A percentile compares a stretch with the other conserved stretches of the same genome.
phyloP scores from a whole-genome alignment of 2,113 vertebrate genomes.

The Rhinichthys klamathensis region DNA sequence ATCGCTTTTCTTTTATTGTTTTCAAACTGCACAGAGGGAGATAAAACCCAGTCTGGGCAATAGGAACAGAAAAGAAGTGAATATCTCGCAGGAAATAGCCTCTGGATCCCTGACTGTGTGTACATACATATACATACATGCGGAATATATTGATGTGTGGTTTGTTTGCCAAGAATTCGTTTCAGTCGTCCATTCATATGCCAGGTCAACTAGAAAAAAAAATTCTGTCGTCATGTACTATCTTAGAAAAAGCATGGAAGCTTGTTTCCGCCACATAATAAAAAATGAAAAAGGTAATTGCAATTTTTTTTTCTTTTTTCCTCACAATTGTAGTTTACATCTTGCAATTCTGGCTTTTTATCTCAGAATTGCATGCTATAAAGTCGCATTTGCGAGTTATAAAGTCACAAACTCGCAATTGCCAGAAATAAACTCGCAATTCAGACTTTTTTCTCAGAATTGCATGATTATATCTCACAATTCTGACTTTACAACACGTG shows the following conservation, averaged over 20 bases:
- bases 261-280: too few relatives aligned
- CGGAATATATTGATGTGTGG: neutral
- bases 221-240: neutral
- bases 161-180: neutral
- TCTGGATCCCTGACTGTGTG: constrained; percentile 61
- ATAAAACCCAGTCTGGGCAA: constrained; percentile 46
- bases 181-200: neutral
- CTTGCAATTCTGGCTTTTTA: too few relatives aligned
- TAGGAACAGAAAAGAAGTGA: constrained; percentile 52
- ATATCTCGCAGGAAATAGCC: constrained; percentile 65
- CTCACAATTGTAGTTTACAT: too few relatives aligned
- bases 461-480: too few relatives aligned
- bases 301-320: too few relatives aligned
- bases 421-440: too few relatives aligned
- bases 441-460: too few relatives aligned
- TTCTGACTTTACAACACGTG: too few relatives aligned
- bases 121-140: constrained; percentile 64
- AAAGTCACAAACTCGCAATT: too few relatives aligned
- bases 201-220: neutral
- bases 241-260: neutral
- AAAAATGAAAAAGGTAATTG: too few relatives aligned
- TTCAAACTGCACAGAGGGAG: constrained; percentile 67
- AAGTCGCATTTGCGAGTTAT: too few relatives aligned
- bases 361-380: too few relatives aligned
- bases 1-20: constrained; percentile 79